These are phyloP conservation scores for Characodon lateralis DNA, from an alignment of 2,797 vertebrate genomes.

Conservation along the genomic window DNA sequence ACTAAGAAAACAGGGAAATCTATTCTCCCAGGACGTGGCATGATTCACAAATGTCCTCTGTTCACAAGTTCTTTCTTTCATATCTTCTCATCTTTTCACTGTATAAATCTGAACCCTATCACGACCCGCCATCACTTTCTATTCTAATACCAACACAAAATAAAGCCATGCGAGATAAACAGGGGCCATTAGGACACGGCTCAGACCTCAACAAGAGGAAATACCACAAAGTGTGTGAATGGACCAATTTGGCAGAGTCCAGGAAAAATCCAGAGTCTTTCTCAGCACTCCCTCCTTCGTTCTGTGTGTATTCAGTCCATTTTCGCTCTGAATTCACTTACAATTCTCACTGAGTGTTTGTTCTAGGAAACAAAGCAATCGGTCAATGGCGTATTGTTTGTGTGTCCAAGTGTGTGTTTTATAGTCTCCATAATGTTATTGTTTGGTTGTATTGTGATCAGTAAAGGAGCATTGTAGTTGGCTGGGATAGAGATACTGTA, in stretches of 20 bases:
- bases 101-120: conserved; percentile 53
- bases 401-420: conserved; percentile 49
- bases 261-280: conserved; percentile 54
- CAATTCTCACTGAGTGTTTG: conserved; percentile 62
- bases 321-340: conserved; percentile 69
- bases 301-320: conserved; percentile 59
- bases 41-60: conserved; percentile 27
- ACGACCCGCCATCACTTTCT: conserved; percentile 50
- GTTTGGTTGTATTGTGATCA: conserved; percentile 72
- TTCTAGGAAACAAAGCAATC: conserved; percentile 71
- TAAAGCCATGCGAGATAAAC: conserved; percentile 56
- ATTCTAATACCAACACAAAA: conserved; percentile 48
- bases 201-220: conserved; percentile 56
- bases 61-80: conserved; percentile 33
- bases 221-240: conserved; percentile 56
- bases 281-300: conserved; percentile 35
- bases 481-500: conserved; percentile 66
- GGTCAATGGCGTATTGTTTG: conserved; percentile 73
- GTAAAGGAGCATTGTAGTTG: conserved; percentile 59
- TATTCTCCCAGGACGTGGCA: conserved; percentile 10
- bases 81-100: conserved; percentile 65
- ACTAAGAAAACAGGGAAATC: conserved; percentile 21
- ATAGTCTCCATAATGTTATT: conserved; percentile 66
- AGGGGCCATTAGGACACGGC: conserved; percentile 50
- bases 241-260: conserved; percentile 56